Evolutionary conservation across 2,113 vertebrate species (phyloP), one percentile per base, ranked within the genome.

Genomic region (Crotophaga sulcirostris): DNA sequence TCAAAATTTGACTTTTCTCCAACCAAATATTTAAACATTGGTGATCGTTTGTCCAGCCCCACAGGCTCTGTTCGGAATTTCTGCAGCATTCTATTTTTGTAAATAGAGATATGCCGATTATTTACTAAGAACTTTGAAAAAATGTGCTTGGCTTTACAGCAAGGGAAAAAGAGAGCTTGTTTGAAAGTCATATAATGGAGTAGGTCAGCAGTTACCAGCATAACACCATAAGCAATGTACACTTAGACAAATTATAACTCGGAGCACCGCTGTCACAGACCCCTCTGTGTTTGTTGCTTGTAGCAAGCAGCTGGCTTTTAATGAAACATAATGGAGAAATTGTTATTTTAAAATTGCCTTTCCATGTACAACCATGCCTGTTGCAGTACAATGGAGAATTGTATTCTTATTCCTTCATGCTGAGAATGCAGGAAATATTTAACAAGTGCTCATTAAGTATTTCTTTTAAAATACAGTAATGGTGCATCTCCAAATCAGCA

Each of bases 1-100:
- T 94, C 59, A 83, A 88, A 92, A 92, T 93, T 40, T 96, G 89
- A 95, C 84, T 80, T 96, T 89, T 70, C 60, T 93, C 94, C 95
- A 96, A 64, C 80, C 89, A 87, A 92, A 63, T 87, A 87, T 89
- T 91, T 92, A 42, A 95, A 76, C 64, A 60, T 96, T 93, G 63
- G 40, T 3, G 10, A 47, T 84, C 9, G 13, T 91, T 82, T 58
- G 51, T 62, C 88, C 21, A 34, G 90, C 58, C 34, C 24, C 54
- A 51, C 38, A 68, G 63, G 82, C 87, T 93, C 21, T 10, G 45
- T 82, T 26, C 73, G 81, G 90, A 88, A 96, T 95, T 95, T 78
- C 83, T 84, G 69, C 55, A 73, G 40, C 58, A 10, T 62, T 89
- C 74, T 93, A 20, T 31, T 91, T 93, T 87, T 51, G 56, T 75